phyloP scores from a whole-genome alignment of 37 sponge, comb jelly and placozoan genomes.

The Haliclona indistincta region DNA sequence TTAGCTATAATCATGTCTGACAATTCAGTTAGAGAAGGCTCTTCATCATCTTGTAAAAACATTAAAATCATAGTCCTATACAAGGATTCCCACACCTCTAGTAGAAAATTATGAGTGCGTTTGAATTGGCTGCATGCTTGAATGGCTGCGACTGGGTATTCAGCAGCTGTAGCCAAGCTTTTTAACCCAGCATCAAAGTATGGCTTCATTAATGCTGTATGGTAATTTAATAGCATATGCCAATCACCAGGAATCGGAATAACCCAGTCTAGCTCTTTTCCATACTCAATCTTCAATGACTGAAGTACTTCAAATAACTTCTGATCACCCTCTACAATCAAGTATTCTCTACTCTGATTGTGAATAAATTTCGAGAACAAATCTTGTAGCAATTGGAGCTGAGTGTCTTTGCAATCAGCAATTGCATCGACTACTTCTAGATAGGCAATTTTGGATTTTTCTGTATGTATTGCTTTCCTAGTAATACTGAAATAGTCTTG shows the following conservation, averaged over 20 bases:
- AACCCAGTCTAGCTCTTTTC: slow-evolving; percentile 12
- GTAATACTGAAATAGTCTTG: slow-evolving; percentile 4
- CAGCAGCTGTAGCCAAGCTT: background rate
- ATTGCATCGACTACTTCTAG: slow-evolving; percentile 18
- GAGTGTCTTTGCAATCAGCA: slow-evolving; percentile 22
- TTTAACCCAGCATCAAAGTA: slow-evolving; percentile 22
- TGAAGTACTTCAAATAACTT: slow-evolving; percentile 22
- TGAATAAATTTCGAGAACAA: background rate
- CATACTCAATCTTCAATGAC: slow-evolving; percentile 18
- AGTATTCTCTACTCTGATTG: background rate
- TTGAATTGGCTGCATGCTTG: slow-evolving; percentile 27
- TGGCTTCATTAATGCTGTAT: slow-evolving; percentile 7
- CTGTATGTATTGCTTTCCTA: slow-evolving; percentile 18
- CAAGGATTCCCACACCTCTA: background rate
- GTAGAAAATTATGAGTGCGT: slow-evolving; percentile 13
- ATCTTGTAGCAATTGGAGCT: background rate
- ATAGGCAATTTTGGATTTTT: slow-evolving; percentile 12
- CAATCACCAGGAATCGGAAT: slow-evolving; percentile 21
- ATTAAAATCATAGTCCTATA: background rate
- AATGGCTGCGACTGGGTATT: slow-evolving; percentile 17
- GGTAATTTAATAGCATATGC: slow-evolving; percentile 21
- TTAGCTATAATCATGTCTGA: background rate
- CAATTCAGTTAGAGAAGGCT: background rate
- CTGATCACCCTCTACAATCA: slow-evolving; percentile 25
- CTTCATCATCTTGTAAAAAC: background rate